Conservation (phyloP, 2,113 vertebrate genomes). For the Neodon shergylaensis region DNA sequence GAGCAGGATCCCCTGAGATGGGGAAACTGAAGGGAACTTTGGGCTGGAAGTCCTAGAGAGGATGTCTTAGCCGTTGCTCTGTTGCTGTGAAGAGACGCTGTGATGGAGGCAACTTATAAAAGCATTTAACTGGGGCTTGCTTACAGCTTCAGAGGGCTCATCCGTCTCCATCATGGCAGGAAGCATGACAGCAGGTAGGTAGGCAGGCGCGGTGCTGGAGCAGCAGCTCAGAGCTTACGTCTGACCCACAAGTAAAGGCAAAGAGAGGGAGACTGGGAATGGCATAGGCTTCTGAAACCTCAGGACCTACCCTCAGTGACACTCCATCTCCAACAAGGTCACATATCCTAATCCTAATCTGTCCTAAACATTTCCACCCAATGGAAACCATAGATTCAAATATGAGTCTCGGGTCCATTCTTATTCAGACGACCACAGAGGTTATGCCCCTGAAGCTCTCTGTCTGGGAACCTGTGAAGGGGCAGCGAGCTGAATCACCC, state of each 20-base stretch:
- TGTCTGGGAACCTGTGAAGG: not conserved
- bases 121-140: not conserved
- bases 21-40: not conserved
- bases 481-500: not conserved
- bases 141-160: not conserved
- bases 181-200: not conserved
- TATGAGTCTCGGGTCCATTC: not conserved
- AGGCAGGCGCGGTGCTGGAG: too few relatives aligned
- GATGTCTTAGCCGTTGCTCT: not conserved
- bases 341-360: not conserved
- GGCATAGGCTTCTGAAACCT: too few relatives aligned
- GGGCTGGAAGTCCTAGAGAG: rapidly evolving
- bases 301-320: not conserved
- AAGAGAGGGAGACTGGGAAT: not conserved
- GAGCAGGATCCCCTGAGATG: rapidly evolving
- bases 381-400: not conserved
- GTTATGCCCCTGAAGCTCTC: too few relatives aligned
- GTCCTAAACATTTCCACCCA: not conserved
- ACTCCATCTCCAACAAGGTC: not conserved
- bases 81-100: not conserved
- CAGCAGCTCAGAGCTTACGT: not conserved
- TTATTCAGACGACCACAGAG: not conserved
- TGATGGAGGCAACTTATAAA: not conserved
- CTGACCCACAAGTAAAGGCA: not conserved
- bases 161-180: not conserved